phyloP scores from a whole-genome alignment of 1,140 invertebrate species.

The Palaemon carinicauda region DNA sequence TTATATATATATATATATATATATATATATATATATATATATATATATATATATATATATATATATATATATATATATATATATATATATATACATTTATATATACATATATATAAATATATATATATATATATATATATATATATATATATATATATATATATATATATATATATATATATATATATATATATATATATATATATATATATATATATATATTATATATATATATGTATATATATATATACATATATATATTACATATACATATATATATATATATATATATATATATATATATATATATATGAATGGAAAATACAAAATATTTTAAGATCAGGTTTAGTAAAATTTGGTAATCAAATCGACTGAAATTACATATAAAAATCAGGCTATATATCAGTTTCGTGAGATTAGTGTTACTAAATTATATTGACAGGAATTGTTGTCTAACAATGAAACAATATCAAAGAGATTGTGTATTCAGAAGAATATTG shows the following conservation, averaged over 20 bases:
- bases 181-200: constrained; percentile 2
- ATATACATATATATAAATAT: not conserved
- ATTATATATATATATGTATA: not conserved
- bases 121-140: not conserved
- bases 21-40: constrained; percentile 2
- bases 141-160: constrained; percentile 2
- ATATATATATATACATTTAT: not conserved
- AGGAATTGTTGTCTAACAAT: too few relatives aligned
- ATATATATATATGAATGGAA: too few relatives aligned
- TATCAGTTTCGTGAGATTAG: too few relatives aligned
- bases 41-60: constrained; percentile 2
- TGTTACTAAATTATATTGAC: too few relatives aligned
- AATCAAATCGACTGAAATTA: too few relatives aligned
- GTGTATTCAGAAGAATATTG: too few relatives aligned
- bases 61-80: not conserved
- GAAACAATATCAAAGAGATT: too few relatives aligned
- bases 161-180: not conserved
- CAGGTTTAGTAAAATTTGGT: too few relatives aligned
- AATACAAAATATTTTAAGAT: too few relatives aligned
- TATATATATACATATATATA: not conserved
- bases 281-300: too few relatives aligned
- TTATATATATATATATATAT: not conserved
- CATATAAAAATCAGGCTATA: too few relatives aligned
- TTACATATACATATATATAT: too few relatives aligned
- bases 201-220: not conserved